Conservation (phyloP, 2,797 vertebrate species). For the Heterohyrax brucei region DNA sequence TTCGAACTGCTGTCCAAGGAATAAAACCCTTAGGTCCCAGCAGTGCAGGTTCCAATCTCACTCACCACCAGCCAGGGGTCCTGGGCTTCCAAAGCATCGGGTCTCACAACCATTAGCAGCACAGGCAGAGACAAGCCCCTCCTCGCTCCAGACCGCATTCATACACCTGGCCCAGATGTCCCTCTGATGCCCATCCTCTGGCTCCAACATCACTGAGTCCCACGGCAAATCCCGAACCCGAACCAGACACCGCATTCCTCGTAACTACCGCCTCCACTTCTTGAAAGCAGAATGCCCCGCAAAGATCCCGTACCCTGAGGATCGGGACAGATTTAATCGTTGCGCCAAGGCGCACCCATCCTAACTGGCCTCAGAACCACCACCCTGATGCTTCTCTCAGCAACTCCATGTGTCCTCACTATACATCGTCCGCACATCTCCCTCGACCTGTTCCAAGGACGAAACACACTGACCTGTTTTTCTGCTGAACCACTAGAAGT, state of each 20-base stretch:
- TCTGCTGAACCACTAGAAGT: fast-evolving
- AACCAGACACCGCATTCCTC: neutral
- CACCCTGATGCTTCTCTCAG: no score
- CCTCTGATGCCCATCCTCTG: neutral
- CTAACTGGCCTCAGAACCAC: neutral
- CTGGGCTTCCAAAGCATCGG: neutral
- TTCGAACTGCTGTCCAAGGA: neutral
- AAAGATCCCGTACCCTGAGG: neutral
- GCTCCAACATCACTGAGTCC: neutral
- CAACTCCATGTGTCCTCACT: fast-evolving
- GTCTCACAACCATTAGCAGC: neutral
- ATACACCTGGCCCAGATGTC: neutral
- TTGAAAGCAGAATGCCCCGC: neutral
- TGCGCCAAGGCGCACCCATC: neutral
- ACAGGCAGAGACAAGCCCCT: no score
- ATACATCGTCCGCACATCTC: neutral
- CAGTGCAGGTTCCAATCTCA: neutral
- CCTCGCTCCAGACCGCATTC: no score
- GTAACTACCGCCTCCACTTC: fast-evolving
- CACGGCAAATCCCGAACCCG: neutral
- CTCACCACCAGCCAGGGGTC: neutral
- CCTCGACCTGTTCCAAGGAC: neutral
- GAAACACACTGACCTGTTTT: neutral
- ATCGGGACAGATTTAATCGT: neutral
- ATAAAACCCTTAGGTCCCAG: no score